Conservation (phyloP, 2,113 vertebrate species). For the Gnathonemus echidnorhynchus region DNA sequence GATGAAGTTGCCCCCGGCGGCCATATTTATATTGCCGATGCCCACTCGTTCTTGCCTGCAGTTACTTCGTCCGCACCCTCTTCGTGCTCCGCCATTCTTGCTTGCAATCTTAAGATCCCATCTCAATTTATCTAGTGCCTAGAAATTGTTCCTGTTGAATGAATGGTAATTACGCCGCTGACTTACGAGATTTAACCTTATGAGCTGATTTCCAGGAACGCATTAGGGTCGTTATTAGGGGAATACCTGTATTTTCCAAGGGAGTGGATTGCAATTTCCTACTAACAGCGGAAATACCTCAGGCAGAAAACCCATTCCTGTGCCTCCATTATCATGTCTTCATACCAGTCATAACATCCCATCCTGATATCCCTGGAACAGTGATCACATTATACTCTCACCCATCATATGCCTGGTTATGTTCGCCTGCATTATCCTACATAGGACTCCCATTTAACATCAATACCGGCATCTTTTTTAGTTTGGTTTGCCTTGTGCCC, state of each 20-base stretch:
- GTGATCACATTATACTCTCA: neutral
- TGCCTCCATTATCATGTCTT: neutral
- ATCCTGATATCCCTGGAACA: neutral
- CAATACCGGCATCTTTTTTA: neutral
- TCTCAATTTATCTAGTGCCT: neutral
- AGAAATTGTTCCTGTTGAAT: neutral
- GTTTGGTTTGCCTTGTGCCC: neutral
- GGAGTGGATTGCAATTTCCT: neutral
- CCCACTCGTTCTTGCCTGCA: neutral
- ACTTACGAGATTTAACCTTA: neutral
- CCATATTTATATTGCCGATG: neutral
- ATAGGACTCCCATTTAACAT: neutral
- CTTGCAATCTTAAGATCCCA: neutral
- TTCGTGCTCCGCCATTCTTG: neutral
- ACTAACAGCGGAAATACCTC: neutral
- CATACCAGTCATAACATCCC: constrained; percentile 10
- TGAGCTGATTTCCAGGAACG: neutral
- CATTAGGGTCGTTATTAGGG: neutral
- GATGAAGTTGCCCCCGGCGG: neutral
- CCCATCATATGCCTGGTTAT: neutral
- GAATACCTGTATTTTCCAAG: neutral
- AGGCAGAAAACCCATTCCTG: neutral
- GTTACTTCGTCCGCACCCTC: neutral
- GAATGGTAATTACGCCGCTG: neutral
- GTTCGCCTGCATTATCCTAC: neutral